Evolutionary conservation across 2,888 invertebrate species (phyloP), one percentile per base, ranked within the genome.

Genomic region (Zeuzera pyrina): DNA sequence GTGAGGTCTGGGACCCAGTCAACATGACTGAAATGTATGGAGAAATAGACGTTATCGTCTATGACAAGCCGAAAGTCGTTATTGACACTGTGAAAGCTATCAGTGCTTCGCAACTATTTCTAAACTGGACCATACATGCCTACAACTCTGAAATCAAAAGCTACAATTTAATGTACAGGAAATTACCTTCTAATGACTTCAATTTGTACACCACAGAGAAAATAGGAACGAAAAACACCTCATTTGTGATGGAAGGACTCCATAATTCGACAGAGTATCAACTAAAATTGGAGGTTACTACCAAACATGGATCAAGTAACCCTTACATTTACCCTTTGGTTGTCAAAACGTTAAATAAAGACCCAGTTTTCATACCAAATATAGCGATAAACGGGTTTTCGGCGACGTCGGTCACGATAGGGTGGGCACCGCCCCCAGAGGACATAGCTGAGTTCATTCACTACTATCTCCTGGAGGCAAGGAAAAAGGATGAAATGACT

Each of bases 71-170:
- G 0, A 87, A 88, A 58, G 85, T 93, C 1, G 85, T 76, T 29
- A 87, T 93, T 41, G 89, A 91, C 49, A 87, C 87, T 36, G 88
- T 90, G 0, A 91, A 91, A 60, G 88, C 92, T 0, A 91, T 94
- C 11, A 92, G 91, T 31, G 87, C 88, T 1, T 86, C 87, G 4
- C 88, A 90, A 60, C 87, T 95, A 26, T 95, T 87, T 63, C 61
- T 94, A 1, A 94, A 93, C 57, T 94, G 94, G 94, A 93, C 92
- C 0, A 86, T 92, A 0, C 87, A 89, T 36, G 87, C 90, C 38
- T 91, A 91, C 39, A 94, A 94, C 56, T 88, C 89, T 30, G 88
- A 88, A 0, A 84, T 92, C 12, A 74, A 79, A 42, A 61, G 65
- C 12, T 91, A 89, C 52, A 76, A 79, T 34, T 67, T 91, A 8